These are phyloP conservation scores for Tenthredo mesomela DNA, from an alignment of 2,888 invertebrate species.

Conservation along the genomic window DNA sequence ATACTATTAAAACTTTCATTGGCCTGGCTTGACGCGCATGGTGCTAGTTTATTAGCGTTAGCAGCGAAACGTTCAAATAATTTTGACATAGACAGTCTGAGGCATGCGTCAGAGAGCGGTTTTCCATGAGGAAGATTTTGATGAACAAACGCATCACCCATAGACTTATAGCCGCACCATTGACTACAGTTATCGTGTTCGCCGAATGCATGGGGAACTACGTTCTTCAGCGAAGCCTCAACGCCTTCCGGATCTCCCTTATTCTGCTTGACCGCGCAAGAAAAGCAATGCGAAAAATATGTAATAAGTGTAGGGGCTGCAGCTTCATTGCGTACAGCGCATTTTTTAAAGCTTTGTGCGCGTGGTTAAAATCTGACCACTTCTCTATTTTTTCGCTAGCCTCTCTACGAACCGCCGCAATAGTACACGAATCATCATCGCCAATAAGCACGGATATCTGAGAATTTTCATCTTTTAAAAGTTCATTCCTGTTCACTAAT, in stretches of 20 bases:
- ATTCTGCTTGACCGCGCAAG: slow-evolving; percentile 54
- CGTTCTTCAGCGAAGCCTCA: slow-evolving; percentile 53
- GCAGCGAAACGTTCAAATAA: slow-evolving; percentile 53
- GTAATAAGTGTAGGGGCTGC: slow-evolving; percentile 48
- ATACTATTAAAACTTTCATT: slow-evolving; percentile 58
- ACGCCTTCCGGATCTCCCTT: slow-evolving; percentile 51
- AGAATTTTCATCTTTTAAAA: slow-evolving; percentile 55
- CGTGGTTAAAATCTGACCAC: slow-evolving; percentile 58
- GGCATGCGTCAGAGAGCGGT: slow-evolving; percentile 40
- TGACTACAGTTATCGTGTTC: slow-evolving; percentile 52
- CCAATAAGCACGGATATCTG: slow-evolving; percentile 54
- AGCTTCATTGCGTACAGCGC: slow-evolving; percentile 55
- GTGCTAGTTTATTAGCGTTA: slow-evolving; percentile 39
- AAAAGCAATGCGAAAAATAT: slow-evolving; percentile 54
- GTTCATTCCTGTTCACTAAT: slow-evolving; percentile 53
- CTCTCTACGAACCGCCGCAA: slow-evolving; percentile 57
- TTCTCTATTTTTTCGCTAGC: slow-evolving; percentile 55
- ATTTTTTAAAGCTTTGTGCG: slow-evolving; percentile 51
- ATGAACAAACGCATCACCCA: slow-evolving; percentile 22
- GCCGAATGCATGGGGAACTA: slow-evolving; percentile 55
- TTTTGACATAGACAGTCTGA: slow-evolving; percentile 42
- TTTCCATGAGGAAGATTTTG: slow-evolving; percentile 48
- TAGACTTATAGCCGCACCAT: slow-evolving; percentile 34
- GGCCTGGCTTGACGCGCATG: slow-evolving; percentile 57
- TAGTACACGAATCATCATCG: slow-evolving; percentile 59